Percentiles rank a stretch among this genome's conserved stretches.
phyloP scores from a whole-genome alignment of 2,113 vertebrate genomes.

The Bufo bufo region DNA sequence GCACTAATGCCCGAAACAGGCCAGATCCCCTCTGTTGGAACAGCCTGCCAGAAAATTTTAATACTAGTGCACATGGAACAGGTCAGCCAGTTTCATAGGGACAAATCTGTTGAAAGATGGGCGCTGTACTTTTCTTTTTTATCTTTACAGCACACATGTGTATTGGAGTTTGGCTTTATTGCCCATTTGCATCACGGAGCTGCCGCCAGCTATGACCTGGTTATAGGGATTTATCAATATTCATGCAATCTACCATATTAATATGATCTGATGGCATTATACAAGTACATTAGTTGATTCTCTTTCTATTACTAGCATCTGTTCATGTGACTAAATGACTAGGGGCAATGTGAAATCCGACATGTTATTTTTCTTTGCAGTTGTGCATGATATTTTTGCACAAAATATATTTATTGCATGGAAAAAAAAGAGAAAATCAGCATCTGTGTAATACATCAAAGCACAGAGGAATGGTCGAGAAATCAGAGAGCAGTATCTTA shows the following conservation, averaged over 20 bases:
- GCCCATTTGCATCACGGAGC: background rate
- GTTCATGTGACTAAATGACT: background rate
- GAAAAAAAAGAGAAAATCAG: background rate
- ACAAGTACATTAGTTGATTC: background rate
- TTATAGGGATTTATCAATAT: constrained; percentile 1
- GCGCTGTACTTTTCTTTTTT: too few relatives aligned
- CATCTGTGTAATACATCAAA: background rate
- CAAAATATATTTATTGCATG: background rate
- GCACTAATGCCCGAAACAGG: too few relatives aligned
- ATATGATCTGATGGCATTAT: constrained; percentile 12
- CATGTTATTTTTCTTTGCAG: background rate
- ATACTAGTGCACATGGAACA: too few relatives aligned
- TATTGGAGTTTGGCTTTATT: background rate
- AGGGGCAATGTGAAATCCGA: background rate
- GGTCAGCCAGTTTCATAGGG: too few relatives aligned
- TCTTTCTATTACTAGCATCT: background rate
- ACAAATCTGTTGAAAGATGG: too few relatives aligned
- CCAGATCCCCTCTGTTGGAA: too few relatives aligned
- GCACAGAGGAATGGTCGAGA: background rate
- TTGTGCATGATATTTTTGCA: background rate
- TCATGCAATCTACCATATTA: background rate
- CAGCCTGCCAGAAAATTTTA: too few relatives aligned
- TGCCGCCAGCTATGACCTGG: background rate
- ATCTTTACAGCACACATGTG: too few relatives aligned
- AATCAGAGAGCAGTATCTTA: too few relatives aligned